A percentile compares a stretch with the other conserved stretches of the same genome.
Evolutionary conservation across 2,888 invertebrate species (phyloP).

Genomic region (Drosophila imparisetae): DNA sequence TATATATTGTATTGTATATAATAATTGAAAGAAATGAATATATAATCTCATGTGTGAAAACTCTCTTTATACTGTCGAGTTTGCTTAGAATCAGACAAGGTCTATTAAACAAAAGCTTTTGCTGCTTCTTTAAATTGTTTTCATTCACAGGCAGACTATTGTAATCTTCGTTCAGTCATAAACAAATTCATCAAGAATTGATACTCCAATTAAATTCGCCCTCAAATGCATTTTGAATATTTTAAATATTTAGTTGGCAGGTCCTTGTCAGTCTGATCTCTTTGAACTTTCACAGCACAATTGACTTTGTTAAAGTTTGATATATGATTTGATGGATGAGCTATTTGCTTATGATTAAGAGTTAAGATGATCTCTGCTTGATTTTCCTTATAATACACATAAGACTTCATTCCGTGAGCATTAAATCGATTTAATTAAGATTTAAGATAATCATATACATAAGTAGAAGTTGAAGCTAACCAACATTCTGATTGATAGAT

Average conservation of each 20-base stretch:
- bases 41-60: neutral
- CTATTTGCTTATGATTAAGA: neutral
- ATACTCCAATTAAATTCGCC: neutral
- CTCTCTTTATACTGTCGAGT: neutral
- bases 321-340: neutral
- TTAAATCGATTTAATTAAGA: neutral
- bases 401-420: neutral
- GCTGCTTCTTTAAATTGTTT: neutral
- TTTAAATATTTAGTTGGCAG: neutral
- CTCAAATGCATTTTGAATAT: neutral
- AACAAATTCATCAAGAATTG: neutral
- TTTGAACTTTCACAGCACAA: neutral
- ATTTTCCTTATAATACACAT: neutral
- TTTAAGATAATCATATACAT: neutral
- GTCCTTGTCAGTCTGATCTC: neutral
- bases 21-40: neutral
- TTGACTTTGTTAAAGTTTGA: neutral
- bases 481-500: too few species aligned
- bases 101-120: neutral
- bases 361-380: neutral
- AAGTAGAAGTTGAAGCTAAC: neutral
- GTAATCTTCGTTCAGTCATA: neutral
- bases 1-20: too few species aligned
- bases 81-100: neutral
- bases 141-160: neutral